Conservation (phyloP, 2,888 invertebrate genomes). For the Chrysina gloriosa region DNA sequence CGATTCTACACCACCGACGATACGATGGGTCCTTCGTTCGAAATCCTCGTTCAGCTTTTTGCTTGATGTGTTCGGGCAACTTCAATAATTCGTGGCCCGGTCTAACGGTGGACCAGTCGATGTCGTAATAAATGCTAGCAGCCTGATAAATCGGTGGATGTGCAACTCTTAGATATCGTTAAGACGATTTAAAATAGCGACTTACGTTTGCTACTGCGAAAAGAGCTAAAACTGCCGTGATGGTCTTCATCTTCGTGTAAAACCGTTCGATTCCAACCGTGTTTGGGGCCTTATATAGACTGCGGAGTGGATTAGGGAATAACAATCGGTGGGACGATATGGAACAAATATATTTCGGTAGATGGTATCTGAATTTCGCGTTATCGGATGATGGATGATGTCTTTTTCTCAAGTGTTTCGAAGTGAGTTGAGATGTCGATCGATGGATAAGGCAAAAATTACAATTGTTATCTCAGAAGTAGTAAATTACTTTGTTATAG, state of each 20-base stretch:
- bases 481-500: no score
- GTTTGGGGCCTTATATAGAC: neutral
- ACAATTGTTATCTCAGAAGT: no score
- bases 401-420: no score
- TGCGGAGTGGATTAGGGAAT: no score
- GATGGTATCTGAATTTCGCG: no score
- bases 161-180: neutral
- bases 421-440: no score
- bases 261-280: neutral
- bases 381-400: no score
- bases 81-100: neutral
- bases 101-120: conserved; percentile 30
- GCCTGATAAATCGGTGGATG: neutral
- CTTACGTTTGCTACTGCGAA: conserved; percentile 21
- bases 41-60: neutral
- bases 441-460: no score
- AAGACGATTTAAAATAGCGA: neutral
- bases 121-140: neutral
- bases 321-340: no score
- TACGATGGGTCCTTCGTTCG: neutral
- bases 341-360: no score
- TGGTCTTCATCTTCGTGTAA: conserved; percentile 6
- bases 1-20: conserved; percentile 38
- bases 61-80: neutral
- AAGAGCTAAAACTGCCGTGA: conserved; percentile 6